phyloP scores from a whole-genome alignment of 2,797 vertebrate genomes.

The Gadopsis marmoratus region DNA sequence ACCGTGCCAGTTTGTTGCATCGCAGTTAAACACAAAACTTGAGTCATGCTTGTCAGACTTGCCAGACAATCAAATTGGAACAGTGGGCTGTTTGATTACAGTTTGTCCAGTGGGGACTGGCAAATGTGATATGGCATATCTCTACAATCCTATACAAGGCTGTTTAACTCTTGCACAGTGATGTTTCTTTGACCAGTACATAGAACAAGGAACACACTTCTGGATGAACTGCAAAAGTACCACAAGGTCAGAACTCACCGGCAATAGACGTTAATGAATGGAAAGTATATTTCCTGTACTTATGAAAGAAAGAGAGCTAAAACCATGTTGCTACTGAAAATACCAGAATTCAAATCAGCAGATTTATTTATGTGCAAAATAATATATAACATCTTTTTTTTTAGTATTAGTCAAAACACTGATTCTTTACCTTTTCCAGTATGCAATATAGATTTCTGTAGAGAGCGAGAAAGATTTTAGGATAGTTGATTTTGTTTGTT shows the following conservation, averaged over 20 bases:
- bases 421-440: conserved; percentile 76
- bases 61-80: conserved; percentile 36
- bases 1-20: conserved; percentile 22
- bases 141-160: conserved; percentile 6
- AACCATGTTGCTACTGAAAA: conserved; percentile 42
- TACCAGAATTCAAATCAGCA: conserved; percentile 54
- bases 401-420: conserved; percentile 75
- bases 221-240: conserved; percentile 16
- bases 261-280: conserved; percentile 17
- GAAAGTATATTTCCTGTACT: conserved; percentile 33
- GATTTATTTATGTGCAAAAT: conserved; percentile 79
- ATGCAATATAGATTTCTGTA: conserved; percentile 72
- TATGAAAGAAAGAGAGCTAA: conserved; percentile 36
- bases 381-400: conserved; percentile 74
- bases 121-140: conserved; percentile 5
- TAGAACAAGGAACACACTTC: conserved; percentile 7
- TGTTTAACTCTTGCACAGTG: conserved; percentile 13
- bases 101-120: conserved; percentile 6
- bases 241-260: conserved; percentile 16
- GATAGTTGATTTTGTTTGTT: conserved; percentile 47
- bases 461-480: conserved; percentile 58
- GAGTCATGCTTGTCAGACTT: conserved; percentile 29
- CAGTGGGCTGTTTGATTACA: conserved; percentile 22
- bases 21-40: conserved; percentile 24
- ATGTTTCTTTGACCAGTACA: conserved; percentile 8